Evolutionary conservation across 2,888 invertebrate species (phyloP).

Genomic region (Caenorhabditis drosophilae): DNA sequence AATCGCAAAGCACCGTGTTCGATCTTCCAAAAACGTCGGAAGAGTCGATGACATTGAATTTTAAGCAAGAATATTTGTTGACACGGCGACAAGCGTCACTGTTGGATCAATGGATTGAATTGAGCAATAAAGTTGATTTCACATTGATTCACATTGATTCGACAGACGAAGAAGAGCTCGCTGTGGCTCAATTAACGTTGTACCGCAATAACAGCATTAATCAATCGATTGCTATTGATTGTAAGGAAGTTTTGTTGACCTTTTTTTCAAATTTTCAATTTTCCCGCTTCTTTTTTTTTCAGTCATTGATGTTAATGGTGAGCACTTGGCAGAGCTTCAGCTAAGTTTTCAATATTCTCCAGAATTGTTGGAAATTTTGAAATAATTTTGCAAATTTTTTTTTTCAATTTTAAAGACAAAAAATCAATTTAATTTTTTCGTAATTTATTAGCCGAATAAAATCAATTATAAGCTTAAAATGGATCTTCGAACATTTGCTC

Average conservation of each 20-base stretch:
- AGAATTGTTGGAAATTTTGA: background rate
- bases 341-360: slow-evolving; percentile 50
- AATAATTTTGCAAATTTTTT: background rate
- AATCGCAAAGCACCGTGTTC: slow-evolving; percentile 21
- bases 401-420: background rate
- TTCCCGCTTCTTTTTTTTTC: slow-evolving; percentile 2
- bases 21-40: slow-evolving; percentile 27
- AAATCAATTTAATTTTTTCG: slow-evolving; percentile 1
- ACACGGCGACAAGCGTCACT: slow-evolving; percentile 51
- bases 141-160: slow-evolving; percentile 50
- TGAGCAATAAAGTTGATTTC: slow-evolving; percentile 55
- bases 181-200: slow-evolving; percentile 51
- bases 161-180: slow-evolving; percentile 55
- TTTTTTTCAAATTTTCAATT: too few relatives aligned
- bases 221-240: slow-evolving; percentile 25
- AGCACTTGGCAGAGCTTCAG: slow-evolving; percentile 50
- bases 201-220: slow-evolving; percentile 28
- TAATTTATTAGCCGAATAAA: too few relatives aligned
- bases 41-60: slow-evolving; percentile 6
- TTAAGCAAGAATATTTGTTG: slow-evolving; percentile 49
- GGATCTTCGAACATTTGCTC: slow-evolving; percentile 68
- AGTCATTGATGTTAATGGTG: slow-evolving; percentile 54
- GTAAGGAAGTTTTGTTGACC: too few relatives aligned
- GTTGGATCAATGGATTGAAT: slow-evolving; percentile 60
- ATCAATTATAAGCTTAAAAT: slow-evolving; percentile 44